Conservation (phyloP, 1,140 invertebrate species). For the Orius insidiosus region DNA sequence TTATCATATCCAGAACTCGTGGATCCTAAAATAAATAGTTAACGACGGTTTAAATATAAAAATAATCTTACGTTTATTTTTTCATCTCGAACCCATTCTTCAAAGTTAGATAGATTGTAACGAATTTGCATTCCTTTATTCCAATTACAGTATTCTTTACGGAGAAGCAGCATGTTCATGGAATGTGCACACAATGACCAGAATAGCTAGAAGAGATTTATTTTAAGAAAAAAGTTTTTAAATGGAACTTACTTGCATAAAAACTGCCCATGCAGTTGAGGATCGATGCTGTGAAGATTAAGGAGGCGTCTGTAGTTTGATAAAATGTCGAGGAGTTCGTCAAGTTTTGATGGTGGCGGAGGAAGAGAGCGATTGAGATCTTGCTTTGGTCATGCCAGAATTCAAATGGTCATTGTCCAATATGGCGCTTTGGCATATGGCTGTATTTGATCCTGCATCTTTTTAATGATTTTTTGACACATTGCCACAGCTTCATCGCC, state of each 20-base stretch:
- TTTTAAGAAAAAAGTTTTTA: no score
- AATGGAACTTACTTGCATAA: constrained; percentile 57
- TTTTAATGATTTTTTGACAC: constrained; percentile 52
- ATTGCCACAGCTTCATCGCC: constrained; percentile 79
- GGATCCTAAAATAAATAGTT: constrained; percentile 38
- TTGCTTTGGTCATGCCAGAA: constrained; percentile 32
- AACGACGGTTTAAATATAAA: no score
- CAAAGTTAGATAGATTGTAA: constrained; percentile 83
- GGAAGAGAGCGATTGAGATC: constrained; percentile 20
- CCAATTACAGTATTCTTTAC: constrained; percentile 97
- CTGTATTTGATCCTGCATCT: constrained; percentile 67
- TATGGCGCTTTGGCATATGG: constrained; percentile 72
- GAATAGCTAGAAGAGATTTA: constrained; percentile 58
- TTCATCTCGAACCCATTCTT: constrained; percentile 81
- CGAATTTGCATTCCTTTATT: constrained; percentile 94
- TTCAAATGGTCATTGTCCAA: constrained; percentile 80
- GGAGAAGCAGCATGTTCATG: constrained; percentile 80
- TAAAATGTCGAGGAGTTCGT: constrained; percentile 38
- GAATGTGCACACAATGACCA: constrained; percentile 89
- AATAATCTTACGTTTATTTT: constrained; percentile 24
- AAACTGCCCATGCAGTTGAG: constrained; percentile 54
- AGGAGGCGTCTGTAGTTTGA: constrained; percentile 42
- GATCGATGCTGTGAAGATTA: constrained; percentile 53
- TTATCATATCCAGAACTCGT: constrained; percentile 50
- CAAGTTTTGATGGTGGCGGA: constrained; percentile 24